Evolutionary conservation across 2,113 vertebrate genomes (phyloP).

Genomic region (Tyrannus savana): DNA sequence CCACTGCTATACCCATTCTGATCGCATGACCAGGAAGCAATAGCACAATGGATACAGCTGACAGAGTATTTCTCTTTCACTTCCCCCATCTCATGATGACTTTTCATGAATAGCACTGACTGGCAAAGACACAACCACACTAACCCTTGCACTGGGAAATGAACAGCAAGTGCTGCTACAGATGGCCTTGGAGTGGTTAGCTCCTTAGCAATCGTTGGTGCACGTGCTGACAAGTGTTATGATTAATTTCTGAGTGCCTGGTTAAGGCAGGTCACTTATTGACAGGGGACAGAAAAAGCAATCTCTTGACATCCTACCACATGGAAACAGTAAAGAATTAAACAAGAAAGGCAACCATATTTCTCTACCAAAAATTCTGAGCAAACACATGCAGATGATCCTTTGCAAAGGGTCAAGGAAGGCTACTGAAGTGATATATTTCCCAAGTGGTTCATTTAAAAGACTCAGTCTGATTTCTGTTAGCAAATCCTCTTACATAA

Average conservation of each 20-base stretch:
- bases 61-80: background rate
- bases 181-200: background rate
- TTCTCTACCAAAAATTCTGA: background rate
- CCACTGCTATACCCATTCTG: background rate
- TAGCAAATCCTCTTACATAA: background rate
- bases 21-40: background rate
- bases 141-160: background rate
- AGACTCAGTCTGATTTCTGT: background rate
- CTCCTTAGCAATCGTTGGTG: background rate
- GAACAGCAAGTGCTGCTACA: background rate
- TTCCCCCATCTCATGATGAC: background rate
- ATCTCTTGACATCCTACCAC: background rate
- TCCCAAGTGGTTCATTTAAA: background rate
- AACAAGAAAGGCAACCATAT: background rate
- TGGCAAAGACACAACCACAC: background rate
- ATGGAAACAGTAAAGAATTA: background rate
- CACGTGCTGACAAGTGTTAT: slow-evolving; percentile 4
- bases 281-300: slow-evolving; percentile 24
- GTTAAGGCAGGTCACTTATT: slow-evolving; percentile 38
- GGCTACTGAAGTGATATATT: background rate
- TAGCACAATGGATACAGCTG: background rate
- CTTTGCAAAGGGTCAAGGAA: background rate
- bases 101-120: background rate
- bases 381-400: background rate
- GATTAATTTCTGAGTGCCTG: slow-evolving; percentile 12